A percentile compares a stretch with the other conserved stretches of the same genome.
Evolutionary conservation across 1,140 invertebrate genomes (phyloP).

Genomic region (Panulirus ornatus): DNA sequence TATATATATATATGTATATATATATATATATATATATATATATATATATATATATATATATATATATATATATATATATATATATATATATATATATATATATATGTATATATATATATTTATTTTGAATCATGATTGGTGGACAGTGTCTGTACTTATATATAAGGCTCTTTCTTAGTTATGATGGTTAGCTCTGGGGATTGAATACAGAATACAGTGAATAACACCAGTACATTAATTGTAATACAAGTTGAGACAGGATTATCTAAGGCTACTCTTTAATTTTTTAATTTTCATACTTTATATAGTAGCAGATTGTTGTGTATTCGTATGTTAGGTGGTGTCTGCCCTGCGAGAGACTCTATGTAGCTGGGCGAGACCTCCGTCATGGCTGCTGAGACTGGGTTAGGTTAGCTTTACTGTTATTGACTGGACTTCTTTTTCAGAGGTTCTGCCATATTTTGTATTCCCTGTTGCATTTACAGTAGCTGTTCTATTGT

Average conservation of each 20-base stretch:
- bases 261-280: slow-evolving; percentile 40
- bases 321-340: slow-evolving; percentile 40
- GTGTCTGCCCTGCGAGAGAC: slow-evolving; percentile 17
- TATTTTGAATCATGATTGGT: slow-evolving; percentile 55
- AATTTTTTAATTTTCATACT: slow-evolving; percentile 47
- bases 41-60: no score
- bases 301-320: slow-evolving; percentile 61
- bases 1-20: no score
- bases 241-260: slow-evolving; percentile 41
- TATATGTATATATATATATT: slow-evolving; percentile 61
- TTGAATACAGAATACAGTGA: slow-evolving; percentile 46
- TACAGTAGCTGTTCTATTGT: neutral
- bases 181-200: slow-evolving; percentile 43
- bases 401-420: slow-evolving; percentile 9
- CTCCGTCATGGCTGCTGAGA: slow-evolving; percentile 64
- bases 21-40: no score
- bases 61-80: no score
- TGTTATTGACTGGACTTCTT: slow-evolving; percentile 26
- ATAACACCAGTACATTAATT: slow-evolving; percentile 55
- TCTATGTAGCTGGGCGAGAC: slow-evolving; percentile 55
- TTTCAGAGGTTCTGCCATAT: neutral
- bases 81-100: slow-evolving; percentile 49
- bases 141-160: slow-evolving; percentile 23
- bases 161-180: slow-evolving; percentile 44
- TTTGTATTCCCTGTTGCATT: neutral